These are phyloP conservation scores for Diglossa cyanea DNA, from an alignment of 2,797 vertebrate genomes.

Conservation along the genomic window DNA sequence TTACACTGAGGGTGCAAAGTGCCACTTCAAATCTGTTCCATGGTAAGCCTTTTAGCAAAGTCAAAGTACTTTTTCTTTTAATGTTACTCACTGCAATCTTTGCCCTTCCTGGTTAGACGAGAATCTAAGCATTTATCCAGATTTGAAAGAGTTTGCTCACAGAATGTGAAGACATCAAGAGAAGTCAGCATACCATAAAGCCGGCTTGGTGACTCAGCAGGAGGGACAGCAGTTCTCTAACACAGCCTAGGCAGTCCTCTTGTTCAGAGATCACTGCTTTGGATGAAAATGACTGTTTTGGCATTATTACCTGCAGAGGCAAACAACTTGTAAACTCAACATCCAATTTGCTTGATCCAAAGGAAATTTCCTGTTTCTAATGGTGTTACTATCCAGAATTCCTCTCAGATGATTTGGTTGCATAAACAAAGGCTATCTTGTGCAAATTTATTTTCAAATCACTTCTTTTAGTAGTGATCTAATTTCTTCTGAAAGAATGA, in stretches of 20 bases:
- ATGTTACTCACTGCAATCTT: not conserved
- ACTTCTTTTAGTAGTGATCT: not conserved
- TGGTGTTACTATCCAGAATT: not conserved
- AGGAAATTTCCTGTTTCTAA: not conserved
- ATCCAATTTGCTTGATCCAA: not conserved
- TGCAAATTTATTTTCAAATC: not conserved
- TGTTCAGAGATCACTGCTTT: not conserved
- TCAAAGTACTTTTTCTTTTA: not conserved
- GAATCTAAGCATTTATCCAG: not conserved
- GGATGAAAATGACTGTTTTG: not conserved
- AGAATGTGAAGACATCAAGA: not conserved
- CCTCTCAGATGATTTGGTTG: not conserved
- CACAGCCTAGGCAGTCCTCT: not conserved
- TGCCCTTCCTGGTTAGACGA: not conserved
- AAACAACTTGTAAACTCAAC: not conserved
- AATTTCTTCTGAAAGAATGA: not conserved
- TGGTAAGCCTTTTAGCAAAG: not conserved
- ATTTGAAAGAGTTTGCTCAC: not conserved
- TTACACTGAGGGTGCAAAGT: not conserved
- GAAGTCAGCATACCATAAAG: not conserved
- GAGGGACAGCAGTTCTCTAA: not conserved
- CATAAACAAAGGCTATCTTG: not conserved
- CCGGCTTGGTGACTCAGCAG: fast-evolving
- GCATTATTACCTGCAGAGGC: not conserved
- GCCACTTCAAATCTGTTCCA: not conserved